Percentiles rank a stretch among this genome's conserved stretches.
phyloP scores from a whole-genome alignment of 2,888 invertebrate genomes.

The Apodemia duryi region DNA sequence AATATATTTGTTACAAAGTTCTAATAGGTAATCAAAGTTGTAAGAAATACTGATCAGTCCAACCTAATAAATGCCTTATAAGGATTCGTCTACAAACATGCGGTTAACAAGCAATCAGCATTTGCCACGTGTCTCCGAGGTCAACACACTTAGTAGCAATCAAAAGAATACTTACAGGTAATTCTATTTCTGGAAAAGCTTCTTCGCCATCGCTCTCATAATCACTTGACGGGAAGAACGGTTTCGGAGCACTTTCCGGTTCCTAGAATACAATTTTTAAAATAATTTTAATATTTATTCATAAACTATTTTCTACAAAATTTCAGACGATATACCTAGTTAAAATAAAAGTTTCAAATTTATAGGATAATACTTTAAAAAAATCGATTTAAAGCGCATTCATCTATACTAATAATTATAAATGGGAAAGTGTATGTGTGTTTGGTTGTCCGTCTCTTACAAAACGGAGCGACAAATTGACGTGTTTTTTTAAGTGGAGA shows the following conservation, averaged over 20 bases:
- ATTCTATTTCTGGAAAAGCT: constrained; percentile 64
- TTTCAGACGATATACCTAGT: no score
- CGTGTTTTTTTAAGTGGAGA: no score
- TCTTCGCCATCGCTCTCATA: constrained; percentile 74
- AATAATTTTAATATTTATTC: no score
- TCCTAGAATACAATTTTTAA: constrained; percentile 45
- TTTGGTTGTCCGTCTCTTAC: no score
- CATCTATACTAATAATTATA: no score
- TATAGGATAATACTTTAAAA: no score
- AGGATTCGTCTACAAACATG: constrained; percentile 16
- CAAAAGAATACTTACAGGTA: constrained; percentile 56
- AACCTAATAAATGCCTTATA: constrained; percentile 11
- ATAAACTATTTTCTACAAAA: not conserved
- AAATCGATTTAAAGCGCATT: no score
- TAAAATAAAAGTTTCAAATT: no score
- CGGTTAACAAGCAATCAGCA: constrained; percentile 16
- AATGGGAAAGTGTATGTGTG: no score
- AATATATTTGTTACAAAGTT: not conserved
- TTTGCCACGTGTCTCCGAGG: constrained; percentile 14
- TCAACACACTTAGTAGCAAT: constrained; percentile 19
- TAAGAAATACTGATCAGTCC: not conserved
- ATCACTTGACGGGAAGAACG: constrained; percentile 54
- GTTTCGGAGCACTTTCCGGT: constrained; percentile 54
- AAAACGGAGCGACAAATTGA: no score
- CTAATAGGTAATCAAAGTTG: not conserved